Conservation (phyloP, 2,113 vertebrate species). For the Micromys minutus region DNA sequence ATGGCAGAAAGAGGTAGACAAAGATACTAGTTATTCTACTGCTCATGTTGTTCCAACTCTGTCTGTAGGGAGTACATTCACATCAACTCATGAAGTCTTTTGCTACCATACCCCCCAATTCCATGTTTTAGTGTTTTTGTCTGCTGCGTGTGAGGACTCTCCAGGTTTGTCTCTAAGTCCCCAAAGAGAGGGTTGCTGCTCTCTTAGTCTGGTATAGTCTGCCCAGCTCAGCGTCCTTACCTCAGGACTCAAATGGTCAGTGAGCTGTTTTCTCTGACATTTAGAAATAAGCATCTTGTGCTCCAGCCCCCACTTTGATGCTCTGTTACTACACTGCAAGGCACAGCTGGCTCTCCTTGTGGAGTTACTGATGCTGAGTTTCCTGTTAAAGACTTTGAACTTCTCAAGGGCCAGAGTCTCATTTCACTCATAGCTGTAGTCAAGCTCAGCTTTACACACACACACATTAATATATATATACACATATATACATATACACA, state of each 20-base stretch:
- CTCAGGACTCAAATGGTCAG: not conserved
- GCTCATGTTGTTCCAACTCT: not conserved
- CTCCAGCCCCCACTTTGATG: not conserved
- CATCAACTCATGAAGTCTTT: not conserved
- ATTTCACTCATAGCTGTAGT: not conserved
- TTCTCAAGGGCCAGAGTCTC: not conserved
- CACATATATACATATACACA: not conserved
- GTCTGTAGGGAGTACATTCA: not conserved
- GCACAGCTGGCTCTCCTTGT: no score
- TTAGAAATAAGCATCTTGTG: not conserved
- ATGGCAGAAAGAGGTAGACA: not conserved
- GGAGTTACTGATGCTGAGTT: not conserved
- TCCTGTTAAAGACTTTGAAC: not conserved
- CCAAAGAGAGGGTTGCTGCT: not conserved
- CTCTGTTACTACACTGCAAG: fast-evolving
- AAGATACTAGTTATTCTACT: not conserved
- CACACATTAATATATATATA: not conserved
- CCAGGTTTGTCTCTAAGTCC: not conserved
- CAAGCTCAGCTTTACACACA: not conserved
- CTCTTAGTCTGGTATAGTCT: not conserved
- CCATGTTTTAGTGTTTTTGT: not conserved
- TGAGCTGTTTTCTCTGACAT: not conserved
- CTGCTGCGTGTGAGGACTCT: not conserved
- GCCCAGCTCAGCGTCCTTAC: no score
- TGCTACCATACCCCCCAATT: fast-evolving